phyloP scores from a whole-genome alignment of 2,113 vertebrate species.

The Candoia aspera region DNA sequence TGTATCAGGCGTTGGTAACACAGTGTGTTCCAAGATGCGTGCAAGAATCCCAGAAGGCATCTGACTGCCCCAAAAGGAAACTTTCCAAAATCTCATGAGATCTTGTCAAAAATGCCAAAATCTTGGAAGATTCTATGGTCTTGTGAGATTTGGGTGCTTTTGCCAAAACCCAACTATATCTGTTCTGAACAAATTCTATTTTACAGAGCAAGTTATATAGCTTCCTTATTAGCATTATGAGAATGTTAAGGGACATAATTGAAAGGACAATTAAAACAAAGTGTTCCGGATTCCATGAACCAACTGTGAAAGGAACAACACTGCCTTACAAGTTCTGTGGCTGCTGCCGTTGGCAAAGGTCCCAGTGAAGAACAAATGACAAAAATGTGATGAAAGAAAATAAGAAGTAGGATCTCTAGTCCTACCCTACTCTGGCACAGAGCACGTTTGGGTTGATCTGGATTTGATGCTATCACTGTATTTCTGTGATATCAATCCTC shows the following conservation, averaged over 20 bases:
- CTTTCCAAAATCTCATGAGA: background rate
- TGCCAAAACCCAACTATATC: background rate
- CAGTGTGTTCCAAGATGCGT: too few species aligned
- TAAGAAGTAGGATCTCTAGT: background rate
- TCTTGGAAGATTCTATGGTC: background rate
- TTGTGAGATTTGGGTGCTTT: background rate
- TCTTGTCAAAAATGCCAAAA: background rate
- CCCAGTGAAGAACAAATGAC: background rate
- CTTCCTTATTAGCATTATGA: background rate
- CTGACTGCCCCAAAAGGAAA: background rate
- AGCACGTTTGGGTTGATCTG: background rate
- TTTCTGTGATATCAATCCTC: background rate
- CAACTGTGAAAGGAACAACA: background rate
- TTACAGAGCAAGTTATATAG: background rate
- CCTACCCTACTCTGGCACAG: background rate
- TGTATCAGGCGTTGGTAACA: background rate
- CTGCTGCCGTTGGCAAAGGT: background rate
- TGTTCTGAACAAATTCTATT: conserved; percentile 7
- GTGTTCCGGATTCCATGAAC: background rate
- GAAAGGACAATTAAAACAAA: background rate
- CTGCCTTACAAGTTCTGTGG: background rate
- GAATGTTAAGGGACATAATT: background rate
- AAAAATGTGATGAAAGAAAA: background rate
- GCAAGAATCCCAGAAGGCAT: background rate
- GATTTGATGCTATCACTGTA: background rate